Evolutionary conservation across 2,888 invertebrate species (phyloP).

Genomic region (Amphipoea oculea): DNA sequence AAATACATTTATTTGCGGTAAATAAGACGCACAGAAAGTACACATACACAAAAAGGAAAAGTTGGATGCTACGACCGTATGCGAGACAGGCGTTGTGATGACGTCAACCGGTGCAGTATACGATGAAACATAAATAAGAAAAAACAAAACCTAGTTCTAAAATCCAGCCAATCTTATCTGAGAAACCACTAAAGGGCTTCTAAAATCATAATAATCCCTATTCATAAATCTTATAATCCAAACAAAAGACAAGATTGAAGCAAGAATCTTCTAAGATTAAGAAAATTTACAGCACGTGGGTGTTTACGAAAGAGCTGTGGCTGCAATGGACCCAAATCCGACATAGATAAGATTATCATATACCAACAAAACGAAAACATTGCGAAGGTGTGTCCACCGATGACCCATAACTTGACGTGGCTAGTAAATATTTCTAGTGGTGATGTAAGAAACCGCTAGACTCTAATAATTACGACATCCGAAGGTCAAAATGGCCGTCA

Average conservation of each 20-base stretch:
- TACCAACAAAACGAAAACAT: conserved; percentile 38
- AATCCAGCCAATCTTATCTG: not conserved
- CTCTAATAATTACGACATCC: conserved; percentile 71
- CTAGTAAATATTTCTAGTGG: conserved; percentile 77
- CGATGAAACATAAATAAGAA: not conserved
- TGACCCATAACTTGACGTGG: conserved; percentile 70
- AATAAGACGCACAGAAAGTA: not conserved
- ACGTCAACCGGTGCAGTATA: not conserved
- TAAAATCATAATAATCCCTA: not conserved
- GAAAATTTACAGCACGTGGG: conserved; percentile 40
- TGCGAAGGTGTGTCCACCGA: conserved; percentile 63
- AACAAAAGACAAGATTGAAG: conserved; percentile 17
- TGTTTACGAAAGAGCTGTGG: conserved; percentile 61
- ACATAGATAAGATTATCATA: conserved; percentile 67
- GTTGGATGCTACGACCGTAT: not conserved
- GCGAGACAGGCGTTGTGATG: not conserved
- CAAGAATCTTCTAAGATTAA: conserved; percentile 33
- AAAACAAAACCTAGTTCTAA: too few relatives aligned
- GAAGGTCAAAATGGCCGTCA: conserved; percentile 67
- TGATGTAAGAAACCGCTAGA: conserved; percentile 79
- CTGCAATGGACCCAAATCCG: conserved; percentile 66
- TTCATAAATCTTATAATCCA: conserved; percentile 37
- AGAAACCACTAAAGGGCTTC: not conserved
- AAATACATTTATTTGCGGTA: not conserved
- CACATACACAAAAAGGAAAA: not conserved